Evolutionary conservation across 2,113 vertebrate species (phyloP).

Genomic region (Progne subis): DNA sequence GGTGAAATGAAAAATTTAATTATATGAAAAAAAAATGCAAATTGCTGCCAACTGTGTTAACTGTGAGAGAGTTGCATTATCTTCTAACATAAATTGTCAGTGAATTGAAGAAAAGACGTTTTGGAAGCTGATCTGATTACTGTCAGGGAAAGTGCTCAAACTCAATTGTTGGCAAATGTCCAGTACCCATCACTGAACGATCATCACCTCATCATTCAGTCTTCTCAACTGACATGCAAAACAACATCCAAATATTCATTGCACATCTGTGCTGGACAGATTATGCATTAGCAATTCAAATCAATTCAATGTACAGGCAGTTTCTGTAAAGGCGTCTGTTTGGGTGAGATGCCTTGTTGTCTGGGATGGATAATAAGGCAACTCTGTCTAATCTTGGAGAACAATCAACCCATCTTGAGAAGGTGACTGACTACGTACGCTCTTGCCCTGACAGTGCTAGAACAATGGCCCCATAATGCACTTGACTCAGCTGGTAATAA

Average conservation of each 20-base stretch:
- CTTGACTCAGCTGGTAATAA: conserved; percentile 89
- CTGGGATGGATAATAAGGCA: conserved; percentile 79
- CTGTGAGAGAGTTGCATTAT: conserved; percentile 61
- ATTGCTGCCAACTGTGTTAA: conserved; percentile 71
- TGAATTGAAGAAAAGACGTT: conserved; percentile 61
- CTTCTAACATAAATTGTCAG: conserved; percentile 68
- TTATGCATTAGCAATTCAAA: conserved; percentile 86
- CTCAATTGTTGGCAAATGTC: conserved; percentile 86
- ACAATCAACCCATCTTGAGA: conserved; percentile 83
- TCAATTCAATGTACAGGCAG: conserved; percentile 68
- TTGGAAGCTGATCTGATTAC: conserved; percentile 74
- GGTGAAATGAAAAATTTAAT: conserved; percentile 50
- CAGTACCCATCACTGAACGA: conserved; percentile 84
- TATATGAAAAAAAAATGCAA: conserved; percentile 59
- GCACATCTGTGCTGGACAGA: conserved; percentile 85
- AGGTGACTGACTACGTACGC: conserved; percentile 83
- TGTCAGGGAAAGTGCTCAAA: conserved; percentile 75
- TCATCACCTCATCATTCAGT: conserved; percentile 90
- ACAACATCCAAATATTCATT: conserved; percentile 83
- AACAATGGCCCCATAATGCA: conserved; percentile 81
- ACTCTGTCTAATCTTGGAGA: conserved; percentile 82
- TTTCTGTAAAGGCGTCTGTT: conserved; percentile 75
- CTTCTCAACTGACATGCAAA: conserved; percentile 80
- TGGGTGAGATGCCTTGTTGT: conserved; percentile 78
- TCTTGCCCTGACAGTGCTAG: conserved; percentile 75